Evolutionary conservation across 1,140 invertebrate species (phyloP).

Genomic region (Drosophila sproati): DNA sequence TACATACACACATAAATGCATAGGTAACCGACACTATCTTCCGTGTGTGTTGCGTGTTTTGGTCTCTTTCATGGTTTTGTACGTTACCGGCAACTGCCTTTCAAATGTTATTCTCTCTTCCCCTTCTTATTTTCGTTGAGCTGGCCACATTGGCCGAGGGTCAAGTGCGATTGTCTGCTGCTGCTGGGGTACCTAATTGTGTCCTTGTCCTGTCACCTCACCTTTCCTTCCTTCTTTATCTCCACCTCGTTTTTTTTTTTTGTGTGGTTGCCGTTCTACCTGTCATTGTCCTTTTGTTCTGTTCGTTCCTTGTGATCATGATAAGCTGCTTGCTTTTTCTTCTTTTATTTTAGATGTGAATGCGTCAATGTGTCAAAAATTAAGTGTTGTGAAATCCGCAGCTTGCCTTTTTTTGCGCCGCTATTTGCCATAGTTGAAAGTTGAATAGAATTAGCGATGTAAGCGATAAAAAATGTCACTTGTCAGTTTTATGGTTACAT

Average conservation of each 20-base stretch:
- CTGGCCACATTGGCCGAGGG: conserved; percentile 28
- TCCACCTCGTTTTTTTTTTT: conserved; percentile 3
- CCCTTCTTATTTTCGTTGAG: conserved; percentile 6
- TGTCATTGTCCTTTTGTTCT: conserved; percentile 15
- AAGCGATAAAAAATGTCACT: not conserved
- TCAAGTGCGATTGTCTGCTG: conserved; percentile 43
- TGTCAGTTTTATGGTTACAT: no score
- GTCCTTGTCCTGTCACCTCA: conserved; percentile 25
- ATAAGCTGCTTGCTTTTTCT: conserved; percentile 33
- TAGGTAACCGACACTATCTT: conserved; percentile 46
- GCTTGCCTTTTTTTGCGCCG: not conserved
- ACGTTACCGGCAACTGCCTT: conserved; percentile 40
- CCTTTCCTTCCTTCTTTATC: conserved; percentile 5
- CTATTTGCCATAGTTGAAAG: conserved; percentile 8
- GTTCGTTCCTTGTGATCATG: conserved; percentile 21
- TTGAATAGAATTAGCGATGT: not conserved
- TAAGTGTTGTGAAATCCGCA: conserved; percentile 13
- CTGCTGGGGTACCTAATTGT: conserved; percentile 22
- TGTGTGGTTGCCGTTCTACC: conserved; percentile 39
- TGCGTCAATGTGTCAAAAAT: conserved; percentile 28
- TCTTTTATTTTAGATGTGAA: conserved; percentile 3
- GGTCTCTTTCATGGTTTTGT: conserved; percentile 6
- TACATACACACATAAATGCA: conserved; percentile 2
- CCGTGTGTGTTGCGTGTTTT: conserved; percentile 31
- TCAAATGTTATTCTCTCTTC: conserved; percentile 24